phyloP scores from a whole-genome alignment of 1,140 invertebrate genomes.

The Matsumurasca onukii region DNA sequence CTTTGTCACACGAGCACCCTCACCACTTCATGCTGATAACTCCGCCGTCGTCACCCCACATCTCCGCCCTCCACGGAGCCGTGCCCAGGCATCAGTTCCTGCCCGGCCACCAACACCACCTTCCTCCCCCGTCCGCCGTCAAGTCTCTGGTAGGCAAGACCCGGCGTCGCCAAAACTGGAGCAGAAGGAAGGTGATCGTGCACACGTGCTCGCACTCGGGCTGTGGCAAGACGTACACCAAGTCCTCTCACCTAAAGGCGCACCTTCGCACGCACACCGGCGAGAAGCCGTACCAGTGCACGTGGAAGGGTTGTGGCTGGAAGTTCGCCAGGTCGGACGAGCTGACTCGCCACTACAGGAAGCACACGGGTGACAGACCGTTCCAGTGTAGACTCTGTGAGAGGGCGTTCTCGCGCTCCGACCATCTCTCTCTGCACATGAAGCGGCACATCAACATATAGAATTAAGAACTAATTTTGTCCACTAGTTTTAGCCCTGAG shows the following conservation, averaged over 20 bases:
- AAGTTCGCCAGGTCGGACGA: constrained; percentile 73
- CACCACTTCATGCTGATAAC: constrained; percentile 43
- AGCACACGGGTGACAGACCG: constrained; percentile 62
- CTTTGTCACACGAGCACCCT: not conserved
- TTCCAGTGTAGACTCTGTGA: constrained; percentile 65
- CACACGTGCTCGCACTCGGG: constrained; percentile 65
- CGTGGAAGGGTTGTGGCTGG: constrained; percentile 72
- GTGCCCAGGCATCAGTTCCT: constrained; percentile 19
- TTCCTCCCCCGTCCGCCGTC: constrained; percentile 8
- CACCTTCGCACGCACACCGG: constrained; percentile 67
- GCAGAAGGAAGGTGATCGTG: constrained; percentile 59
- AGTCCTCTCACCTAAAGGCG: constrained; percentile 73
- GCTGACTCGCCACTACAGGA: constrained; percentile 63
- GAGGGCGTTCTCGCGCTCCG: constrained; percentile 84
- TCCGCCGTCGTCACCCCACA: constrained; percentile 43
- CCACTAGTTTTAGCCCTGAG: not conserved
- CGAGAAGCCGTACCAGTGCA: constrained; percentile 71
- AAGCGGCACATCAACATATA: constrained; percentile 65
- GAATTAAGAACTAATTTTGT: not conserved
- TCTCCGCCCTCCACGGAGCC: constrained; percentile 31
- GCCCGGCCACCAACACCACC: constrained; percentile 12
- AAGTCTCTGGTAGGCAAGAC: constrained; percentile 39
- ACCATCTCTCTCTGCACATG: constrained; percentile 91
- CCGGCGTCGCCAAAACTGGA: constrained; percentile 55
- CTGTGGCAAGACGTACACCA: constrained; percentile 70